Conservation (phyloP, 2,113 vertebrate genomes). For the zebrafish (Danio rerio) region DNA sequence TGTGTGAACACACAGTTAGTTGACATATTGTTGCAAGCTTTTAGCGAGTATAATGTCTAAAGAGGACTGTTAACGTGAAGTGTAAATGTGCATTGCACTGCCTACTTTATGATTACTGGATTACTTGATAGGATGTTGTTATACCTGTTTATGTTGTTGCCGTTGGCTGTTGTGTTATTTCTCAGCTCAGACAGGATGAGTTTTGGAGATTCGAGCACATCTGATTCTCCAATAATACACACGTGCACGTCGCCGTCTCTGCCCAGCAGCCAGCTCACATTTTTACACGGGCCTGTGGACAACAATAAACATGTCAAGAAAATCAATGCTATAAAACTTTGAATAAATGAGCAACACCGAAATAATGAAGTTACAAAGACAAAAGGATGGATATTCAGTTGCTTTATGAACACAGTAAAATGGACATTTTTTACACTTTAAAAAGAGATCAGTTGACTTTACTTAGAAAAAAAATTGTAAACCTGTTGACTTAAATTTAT, state of each 20-base stretch:
- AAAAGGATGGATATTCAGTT: not conserved
- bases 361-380: not conserved
- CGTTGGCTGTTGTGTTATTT: constrained; percentile 56
- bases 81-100: not conserved
- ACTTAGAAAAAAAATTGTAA: no score
- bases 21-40: no score
- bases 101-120: not conserved
- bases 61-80: no score
- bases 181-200: constrained; percentile 67
- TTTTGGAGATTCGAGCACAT: constrained; percentile 71
- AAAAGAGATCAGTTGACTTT: no score
- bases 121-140: not conserved
- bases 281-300: constrained; percentile 69
- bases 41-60: no score
- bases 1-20: no score
- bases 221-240: constrained; percentile 72
- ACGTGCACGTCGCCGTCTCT: constrained; percentile 78
- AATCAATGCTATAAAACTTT: not conserved
- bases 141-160: constrained; percentile 46
- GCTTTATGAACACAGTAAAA: not conserved
- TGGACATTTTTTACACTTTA: not conserved
- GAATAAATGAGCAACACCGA: not conserved
- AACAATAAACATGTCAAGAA: constrained; percentile 7
- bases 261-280: constrained; percentile 77
- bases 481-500: no score